Base-by-base conservation (phyloP, 1,140 invertebrate genomes). In the Drosophila insularis region DNA sequence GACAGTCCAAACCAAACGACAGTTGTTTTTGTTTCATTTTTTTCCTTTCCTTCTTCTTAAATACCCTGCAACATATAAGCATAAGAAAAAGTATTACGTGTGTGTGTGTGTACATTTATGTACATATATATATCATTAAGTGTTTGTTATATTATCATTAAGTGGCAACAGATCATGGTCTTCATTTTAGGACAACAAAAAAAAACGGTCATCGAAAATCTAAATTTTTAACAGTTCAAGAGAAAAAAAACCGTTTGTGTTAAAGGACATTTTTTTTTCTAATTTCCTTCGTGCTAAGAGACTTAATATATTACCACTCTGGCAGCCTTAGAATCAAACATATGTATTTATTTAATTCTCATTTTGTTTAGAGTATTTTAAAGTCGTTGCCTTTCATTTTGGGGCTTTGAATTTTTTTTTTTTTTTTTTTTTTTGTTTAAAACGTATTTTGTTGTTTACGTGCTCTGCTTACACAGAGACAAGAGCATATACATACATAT, bases 361-460 rank as follows among this genome's bases (percentile, higher is more conserved):
- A 2, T 35, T 35, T 10, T 35, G 32, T 37, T 21, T 4, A 11
- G 43, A 50, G 43, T 50, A 50, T 21, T 50, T 11, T 11, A 11
- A 11, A 50, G 43, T 50, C 43, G 17, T 50, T 50, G 43, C 8
- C 1, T n/a, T 50, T 50, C 2, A 70, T 46, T 71, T 68, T 35
- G 1, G 32, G 67, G 70, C 55, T 64, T 68, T 73, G 75, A 66
- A 31, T 55, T 70, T 63, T 76, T 71, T 61, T 13, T 78, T 71
- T 61, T 13, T 78, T 23, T 0, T 71, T 67, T 50, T 39, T 50
- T 58, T 63, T 54, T 43, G 40, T 62, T 60, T 54, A 54, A 40
- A 50, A 68, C 62, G 60, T 27, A 39, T 74, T 80, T 79, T 78
- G 69, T 68, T 64, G 21, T 62, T 62, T 72, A 66, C 60, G 66